phyloP scores from a whole-genome alignment of 2,113 vertebrate species.

The Neomonachus schauinslandi region DNA sequence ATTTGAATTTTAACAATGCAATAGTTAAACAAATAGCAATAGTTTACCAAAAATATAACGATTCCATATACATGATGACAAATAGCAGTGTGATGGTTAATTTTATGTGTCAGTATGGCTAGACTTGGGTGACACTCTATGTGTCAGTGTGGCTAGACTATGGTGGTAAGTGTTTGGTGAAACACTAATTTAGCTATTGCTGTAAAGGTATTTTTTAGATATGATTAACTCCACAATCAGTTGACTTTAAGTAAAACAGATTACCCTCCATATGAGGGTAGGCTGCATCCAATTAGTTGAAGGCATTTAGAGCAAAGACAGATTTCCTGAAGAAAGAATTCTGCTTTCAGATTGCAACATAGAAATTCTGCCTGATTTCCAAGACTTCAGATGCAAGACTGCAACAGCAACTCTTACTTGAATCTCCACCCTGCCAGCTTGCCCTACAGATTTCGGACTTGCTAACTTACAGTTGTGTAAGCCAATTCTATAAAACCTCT shows the following conservation, averaged over 20 bases:
- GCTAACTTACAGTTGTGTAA: background rate
- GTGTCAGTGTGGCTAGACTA: background rate
- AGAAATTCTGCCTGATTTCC: background rate
- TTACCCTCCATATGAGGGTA: background rate
- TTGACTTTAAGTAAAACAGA: background rate
- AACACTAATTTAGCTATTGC: background rate
- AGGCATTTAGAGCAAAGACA: background rate
- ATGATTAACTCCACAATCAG: background rate
- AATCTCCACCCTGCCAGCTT: background rate
- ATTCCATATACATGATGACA: background rate
- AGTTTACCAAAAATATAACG: background rate
- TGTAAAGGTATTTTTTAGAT: background rate
- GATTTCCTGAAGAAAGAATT: background rate
- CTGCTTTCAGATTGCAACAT: background rate
- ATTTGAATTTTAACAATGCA: background rate
- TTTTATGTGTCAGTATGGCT: background rate
- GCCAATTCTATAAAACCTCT: background rate
- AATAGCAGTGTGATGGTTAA: background rate
- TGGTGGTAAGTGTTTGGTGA: background rate
- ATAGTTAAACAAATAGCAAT: background rate
- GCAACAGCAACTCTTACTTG: background rate
- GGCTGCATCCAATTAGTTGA: background rate
- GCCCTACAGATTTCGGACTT: background rate
- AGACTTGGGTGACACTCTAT: background rate
- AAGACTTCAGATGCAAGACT: background rate